Conservation (phyloP, 92 coral and sea anemone species). For the Epizoanthus fatuus region DNA sequence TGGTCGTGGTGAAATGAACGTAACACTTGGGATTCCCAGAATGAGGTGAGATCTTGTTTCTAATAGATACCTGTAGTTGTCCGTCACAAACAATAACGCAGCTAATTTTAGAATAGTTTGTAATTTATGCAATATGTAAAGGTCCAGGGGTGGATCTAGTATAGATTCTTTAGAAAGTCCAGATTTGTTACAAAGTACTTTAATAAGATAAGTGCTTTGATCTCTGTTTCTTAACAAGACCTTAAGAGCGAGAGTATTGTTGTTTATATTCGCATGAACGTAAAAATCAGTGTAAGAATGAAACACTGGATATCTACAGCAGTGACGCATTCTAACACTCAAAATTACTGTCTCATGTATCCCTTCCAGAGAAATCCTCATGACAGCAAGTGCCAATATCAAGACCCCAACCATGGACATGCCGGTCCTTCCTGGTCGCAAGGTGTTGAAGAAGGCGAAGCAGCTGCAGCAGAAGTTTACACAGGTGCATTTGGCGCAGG, state of each 20-base stretch:
- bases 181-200: too few relatives aligned
- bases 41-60: constrained; percentile 75
- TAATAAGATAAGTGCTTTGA: too few relatives aligned
- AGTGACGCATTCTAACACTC: neutral
- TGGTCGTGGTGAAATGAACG: constrained; percentile 99
- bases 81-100: neutral
- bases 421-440: constrained; percentile 86
- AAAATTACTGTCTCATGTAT: neutral
- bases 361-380: constrained; percentile 85
- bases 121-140: neutral
- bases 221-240: neutral
- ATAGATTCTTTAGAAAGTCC: too few relatives aligned
- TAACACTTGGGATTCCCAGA: constrained; percentile 96
- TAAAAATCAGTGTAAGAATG: too few relatives aligned
- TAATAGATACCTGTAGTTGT: neutral
- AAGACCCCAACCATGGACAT: constrained; percentile 99
- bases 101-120: neutral
- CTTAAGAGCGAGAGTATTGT: neutral
- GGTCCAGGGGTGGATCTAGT: too few relatives aligned
- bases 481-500: constrained; percentile 87
- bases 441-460: constrained; percentile 86
- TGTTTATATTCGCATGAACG: neutral
- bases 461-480: constrained; percentile 81
- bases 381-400: constrained; percentile 98
- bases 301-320: neutral